These are phyloP conservation scores for Halocynthia aurantium DNA, from an alignment of 23 tunicate genomes.

Conservation along the genomic window DNA sequence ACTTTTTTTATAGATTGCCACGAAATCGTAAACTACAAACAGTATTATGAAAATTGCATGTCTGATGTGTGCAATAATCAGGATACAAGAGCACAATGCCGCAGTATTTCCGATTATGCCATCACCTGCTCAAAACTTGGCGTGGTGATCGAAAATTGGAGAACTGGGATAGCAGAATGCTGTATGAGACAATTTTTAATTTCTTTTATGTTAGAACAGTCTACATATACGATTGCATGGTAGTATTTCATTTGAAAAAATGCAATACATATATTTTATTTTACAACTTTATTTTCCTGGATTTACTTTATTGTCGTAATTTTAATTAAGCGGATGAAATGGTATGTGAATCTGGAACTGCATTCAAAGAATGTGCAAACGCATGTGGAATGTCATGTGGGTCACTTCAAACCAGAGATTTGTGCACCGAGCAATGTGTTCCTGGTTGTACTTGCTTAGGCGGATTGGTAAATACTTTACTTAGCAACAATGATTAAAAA, in stretches of 20 bases:
- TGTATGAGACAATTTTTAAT: constrained; percentile 26
- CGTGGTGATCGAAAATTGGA: constrained; percentile 83
- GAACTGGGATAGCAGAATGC: constrained; percentile 59
- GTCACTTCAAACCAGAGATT: constrained; percentile 68
- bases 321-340: constrained; percentile 56
- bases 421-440: constrained; percentile 91
- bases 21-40: constrained; percentile 89
- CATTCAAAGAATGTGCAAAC: constrained; percentile 91
- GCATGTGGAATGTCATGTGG: constrained; percentile 98
- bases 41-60: constrained; percentile 69
- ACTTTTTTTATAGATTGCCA: constrained; percentile 52
- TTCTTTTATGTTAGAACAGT: background rate
- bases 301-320: background rate
- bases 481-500: too few relatives aligned
- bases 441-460: constrained; percentile 74
- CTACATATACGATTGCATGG: background rate
- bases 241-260: too few relatives aligned
- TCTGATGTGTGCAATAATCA: constrained; percentile 72
- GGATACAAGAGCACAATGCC: constrained; percentile 75
- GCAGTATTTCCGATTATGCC: constrained; percentile 84
- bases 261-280: background rate
- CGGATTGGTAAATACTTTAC: constrained; percentile 48
- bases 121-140: constrained; percentile 92
- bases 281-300: background rate
- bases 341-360: constrained; percentile 73